Evolutionary conservation across 2,113 vertebrate species (phyloP), one percentile per base, ranked within the genome.

Genomic region (Mystacornis crossleyi): DNA sequence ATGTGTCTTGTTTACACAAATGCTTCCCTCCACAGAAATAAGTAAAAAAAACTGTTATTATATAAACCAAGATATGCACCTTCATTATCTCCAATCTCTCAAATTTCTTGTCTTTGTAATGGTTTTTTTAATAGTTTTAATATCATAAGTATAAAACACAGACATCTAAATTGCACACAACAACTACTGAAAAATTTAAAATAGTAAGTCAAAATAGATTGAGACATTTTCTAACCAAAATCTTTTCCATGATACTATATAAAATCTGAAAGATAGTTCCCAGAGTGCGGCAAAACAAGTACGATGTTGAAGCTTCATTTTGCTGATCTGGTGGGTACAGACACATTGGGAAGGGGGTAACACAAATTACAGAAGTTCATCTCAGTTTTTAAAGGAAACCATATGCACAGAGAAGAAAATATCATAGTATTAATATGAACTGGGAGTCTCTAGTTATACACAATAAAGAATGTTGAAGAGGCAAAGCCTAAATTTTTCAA

Each of bases 21-120:
- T 20, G 5, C 19, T 62, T 62, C 38, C 28, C 12, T 53, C 20
- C 16, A 53, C 19, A 36, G 23, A 43, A 77, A 16, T 8, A 38
- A 24, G 4, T 5, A 8, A 15, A 29, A 48, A 38, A 14, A 4
- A 0, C 47, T 23, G 5, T 34, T 34, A 18, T 3, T 3, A 57
- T 6, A 43, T 57, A 83, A 93, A 64, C 24, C 4, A 53, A 65
- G 38, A 75, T 13, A 53, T 8, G 6, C 33, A 48, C 14, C 66
- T 75, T 65, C 48, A 61, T 45, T 54, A 33, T 29, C 54, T 31
- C 31, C 38, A 33, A 8, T 14, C 14, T 28, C 42, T 55, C 71
- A 47, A 67, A 18, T 45, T n/a, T 54, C 18, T 84, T 64, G 1
- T 11, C 12, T 17, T 65, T 61, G 36, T 38, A 21, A 12, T 45